Percentiles rank a stretch among this genome's conserved stretches.
Conservation (phyloP, 2,888 invertebrate species). For the Agrochola litura region DNA sequence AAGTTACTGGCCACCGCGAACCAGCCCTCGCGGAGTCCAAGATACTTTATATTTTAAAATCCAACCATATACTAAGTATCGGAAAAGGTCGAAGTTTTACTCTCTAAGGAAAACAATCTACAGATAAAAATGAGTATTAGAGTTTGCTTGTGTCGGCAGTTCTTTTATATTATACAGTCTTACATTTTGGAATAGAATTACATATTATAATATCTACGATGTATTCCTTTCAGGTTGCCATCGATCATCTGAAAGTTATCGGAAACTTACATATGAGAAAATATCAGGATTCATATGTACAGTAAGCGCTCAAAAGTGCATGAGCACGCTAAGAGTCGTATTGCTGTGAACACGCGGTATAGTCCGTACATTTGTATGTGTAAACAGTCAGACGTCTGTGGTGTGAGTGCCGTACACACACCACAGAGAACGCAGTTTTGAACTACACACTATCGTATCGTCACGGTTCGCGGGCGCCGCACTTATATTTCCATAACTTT, state of each 20-base stretch:
- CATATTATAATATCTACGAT: neutral
- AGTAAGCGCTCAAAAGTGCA: too few species aligned
- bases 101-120: conserved; percentile 21
- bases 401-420: too few species aligned
- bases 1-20: neutral
- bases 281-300: conserved; percentile 11
- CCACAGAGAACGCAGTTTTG: too few species aligned
- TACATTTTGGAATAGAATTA: neutral
- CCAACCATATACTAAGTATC: neutral
- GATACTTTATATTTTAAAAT: conserved; percentile 5
- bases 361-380: too few species aligned
- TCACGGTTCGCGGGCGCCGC: too few species aligned
- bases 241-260: neutral
- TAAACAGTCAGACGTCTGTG: too few species aligned
- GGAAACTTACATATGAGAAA: conserved; percentile 10
- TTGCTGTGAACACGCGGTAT: too few species aligned
- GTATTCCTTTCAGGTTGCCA: neutral
- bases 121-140: neutral
- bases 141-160: conserved; percentile 23
- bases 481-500: too few species aligned
- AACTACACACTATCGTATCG: too few species aligned
- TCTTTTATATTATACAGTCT: neutral
- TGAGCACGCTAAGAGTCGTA: too few species aligned
- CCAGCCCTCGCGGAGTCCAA: neutral
- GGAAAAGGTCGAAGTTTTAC: conserved; percentile 19